Base-by-base conservation (phyloP, 1,140 invertebrate genomes). In the Microplitis demolitor region DNA sequence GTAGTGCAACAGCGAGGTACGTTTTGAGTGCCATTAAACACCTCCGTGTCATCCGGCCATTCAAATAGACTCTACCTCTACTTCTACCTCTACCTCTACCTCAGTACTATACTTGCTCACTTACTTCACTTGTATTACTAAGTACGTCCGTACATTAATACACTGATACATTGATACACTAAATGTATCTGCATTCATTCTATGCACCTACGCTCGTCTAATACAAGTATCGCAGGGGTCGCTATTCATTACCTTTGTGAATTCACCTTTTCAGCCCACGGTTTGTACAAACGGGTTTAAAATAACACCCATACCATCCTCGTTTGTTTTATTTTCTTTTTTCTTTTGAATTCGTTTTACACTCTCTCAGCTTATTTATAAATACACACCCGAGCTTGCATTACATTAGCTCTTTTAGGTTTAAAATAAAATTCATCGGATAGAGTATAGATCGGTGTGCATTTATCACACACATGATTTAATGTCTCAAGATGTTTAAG, bases 401-500 rank as follows among this genome's bases (percentile, higher is more conserved):
- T 45, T 45, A 45, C 39, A 45, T 6, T 11, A 45, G 39, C 39
- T 45, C n/a, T 56, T 56, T 24, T 6, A 14, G 6, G n/a, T 56
- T 45, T 71, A 75, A 71, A 66, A 73, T 74, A 78, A 80, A 45
- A 45, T 45, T 11, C 6, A 8, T 45, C 39, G 39, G 39, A 24
- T 69, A 74, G 60, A 69, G 75, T 69, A 78, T 78, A 75, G 78
- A 80, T 80, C 76, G 24, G 24, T 24, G 5, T 74, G 73, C 78
- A 77, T 82, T 80, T 78, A 82, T 79, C 77, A 77, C 51, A 70
- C 39, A 45, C 39, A 78, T 81, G 78, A 81, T 81, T 81, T 81
- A 84, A 54, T 75, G 68, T 77, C 78, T 75, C 6, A 2, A 45
- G 39, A 24, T 24, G 24, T 24, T 24, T 24, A 24, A 24, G 24